A percentile compares a stretch with the other conserved stretches of the same genome.
These are phyloP conservation scores for Leptocoma aspasia DNA, from an alignment of 2,113 vertebrate genomes.

Conservation along the genomic window DNA sequence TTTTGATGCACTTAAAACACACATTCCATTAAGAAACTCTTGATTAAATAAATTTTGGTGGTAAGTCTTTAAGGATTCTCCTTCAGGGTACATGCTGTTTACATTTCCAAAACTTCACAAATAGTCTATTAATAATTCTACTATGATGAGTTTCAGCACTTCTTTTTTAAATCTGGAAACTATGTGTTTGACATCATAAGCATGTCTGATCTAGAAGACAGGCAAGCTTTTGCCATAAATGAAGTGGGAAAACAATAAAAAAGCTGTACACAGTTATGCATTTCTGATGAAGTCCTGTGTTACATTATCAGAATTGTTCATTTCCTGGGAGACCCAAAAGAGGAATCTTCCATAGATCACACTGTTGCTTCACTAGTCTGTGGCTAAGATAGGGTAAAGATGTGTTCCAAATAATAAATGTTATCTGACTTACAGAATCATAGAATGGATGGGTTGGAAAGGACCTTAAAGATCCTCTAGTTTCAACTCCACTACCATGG, in stretches of 20 bases:
- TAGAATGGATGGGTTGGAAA: background rate
- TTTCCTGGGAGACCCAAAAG: background rate
- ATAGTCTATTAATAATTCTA: background rate
- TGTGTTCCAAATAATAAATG: background rate
- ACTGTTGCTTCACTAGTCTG: background rate
- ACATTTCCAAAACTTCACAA: background rate
- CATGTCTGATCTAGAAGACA: background rate
- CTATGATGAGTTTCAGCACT: background rate
- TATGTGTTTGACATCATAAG: background rate
- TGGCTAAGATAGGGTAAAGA: background rate
- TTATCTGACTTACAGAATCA: background rate
- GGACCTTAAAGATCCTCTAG: background rate
- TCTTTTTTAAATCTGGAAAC: background rate
- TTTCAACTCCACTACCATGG: accelerated
- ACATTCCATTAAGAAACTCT: background rate
- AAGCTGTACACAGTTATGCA: background rate
- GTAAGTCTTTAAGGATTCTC: background rate
- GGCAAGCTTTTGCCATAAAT: background rate
- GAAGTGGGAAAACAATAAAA: background rate
- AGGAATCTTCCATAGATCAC: background rate
- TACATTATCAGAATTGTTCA: background rate
- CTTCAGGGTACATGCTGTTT: background rate
- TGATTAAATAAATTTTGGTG: background rate
- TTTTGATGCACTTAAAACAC: background rate
- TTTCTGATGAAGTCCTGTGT: background rate